Percentiles rank a stretch among this genome's conserved stretches.
phyloP scores from a whole-genome alignment of 2,797 vertebrate genomes.

The Valencia hispanica region DNA sequence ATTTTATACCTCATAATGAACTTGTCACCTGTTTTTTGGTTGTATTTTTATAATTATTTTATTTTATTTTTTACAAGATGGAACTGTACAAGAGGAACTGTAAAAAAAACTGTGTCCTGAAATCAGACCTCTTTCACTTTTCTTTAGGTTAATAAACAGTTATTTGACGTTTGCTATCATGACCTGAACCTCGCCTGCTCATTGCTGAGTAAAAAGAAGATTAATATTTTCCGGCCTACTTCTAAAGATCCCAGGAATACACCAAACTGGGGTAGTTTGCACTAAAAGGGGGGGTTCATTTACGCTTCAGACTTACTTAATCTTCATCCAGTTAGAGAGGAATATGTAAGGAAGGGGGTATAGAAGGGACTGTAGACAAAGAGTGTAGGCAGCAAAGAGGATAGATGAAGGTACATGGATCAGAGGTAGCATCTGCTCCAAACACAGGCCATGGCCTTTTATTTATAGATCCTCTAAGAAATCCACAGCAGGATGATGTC shows the following conservation, averaged over 20 bases:
- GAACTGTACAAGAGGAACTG: no score
- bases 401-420: not conserved
- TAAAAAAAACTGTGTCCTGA: not conserved
- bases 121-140: not conserved
- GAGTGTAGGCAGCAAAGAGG: slow-evolving; percentile 20
- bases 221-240: not conserved
- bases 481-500: slow-evolving; percentile 30
- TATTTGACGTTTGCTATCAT: not conserved
- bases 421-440: slow-evolving; percentile 12
- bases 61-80: no score
- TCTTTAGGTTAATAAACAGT: not conserved
- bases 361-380: slow-evolving; percentile 24
- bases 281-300: no score
- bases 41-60: no score
- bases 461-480: slow-evolving; percentile 14
- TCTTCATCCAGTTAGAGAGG: not conserved
- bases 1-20: not conserved
- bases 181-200: not conserved
- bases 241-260: not conserved
- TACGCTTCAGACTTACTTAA: not conserved
- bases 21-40: not conserved
- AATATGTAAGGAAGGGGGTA: not conserved
- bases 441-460: not conserved
- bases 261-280: not conserved
- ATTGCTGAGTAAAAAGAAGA: not conserved